A percentile compares a stretch with the other conserved stretches of the same genome.
Evolutionary conservation across 2,113 vertebrate genomes (phyloP).

Genomic region (Chaetura pelagica): DNA sequence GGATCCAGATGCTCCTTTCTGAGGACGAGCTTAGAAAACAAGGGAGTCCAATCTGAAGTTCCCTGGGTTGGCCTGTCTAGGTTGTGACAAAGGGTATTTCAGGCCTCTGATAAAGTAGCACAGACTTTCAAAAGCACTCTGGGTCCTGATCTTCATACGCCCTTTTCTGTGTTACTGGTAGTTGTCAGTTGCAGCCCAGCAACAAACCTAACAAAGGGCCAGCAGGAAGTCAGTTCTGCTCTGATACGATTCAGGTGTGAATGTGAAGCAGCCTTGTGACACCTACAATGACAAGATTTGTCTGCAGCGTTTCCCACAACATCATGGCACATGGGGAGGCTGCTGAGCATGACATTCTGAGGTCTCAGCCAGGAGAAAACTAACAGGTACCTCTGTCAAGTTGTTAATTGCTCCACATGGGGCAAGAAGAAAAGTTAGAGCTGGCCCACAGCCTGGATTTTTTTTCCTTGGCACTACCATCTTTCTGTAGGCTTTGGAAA

Average conservation of each 20-base stretch:
- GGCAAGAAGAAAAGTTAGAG: background rate
- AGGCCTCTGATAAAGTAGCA: background rate
- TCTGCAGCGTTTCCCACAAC: background rate
- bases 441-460: background rate
- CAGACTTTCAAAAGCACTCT: background rate
- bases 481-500: background rate
- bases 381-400: background rate
- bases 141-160: background rate
- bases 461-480: background rate
- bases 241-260: background rate
- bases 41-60: no score
- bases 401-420: background rate
- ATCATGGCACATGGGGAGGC: fast-evolving
- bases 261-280: background rate
- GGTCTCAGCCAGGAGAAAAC: background rate
- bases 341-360: background rate
- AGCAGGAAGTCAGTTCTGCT: background rate
- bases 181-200: background rate
- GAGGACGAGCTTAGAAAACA: no score
- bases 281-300: background rate
- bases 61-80: no score
- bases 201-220: background rate
- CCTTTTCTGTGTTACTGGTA: background rate
- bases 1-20: no score
- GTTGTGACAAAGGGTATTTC: background rate